A percentile compares a stretch with the other conserved stretches of the same genome.
These are phyloP conservation scores for Corythornis leucogaster DNA, from an alignment of 2,797 vertebrate genomes.

Conservation along the genomic window DNA sequence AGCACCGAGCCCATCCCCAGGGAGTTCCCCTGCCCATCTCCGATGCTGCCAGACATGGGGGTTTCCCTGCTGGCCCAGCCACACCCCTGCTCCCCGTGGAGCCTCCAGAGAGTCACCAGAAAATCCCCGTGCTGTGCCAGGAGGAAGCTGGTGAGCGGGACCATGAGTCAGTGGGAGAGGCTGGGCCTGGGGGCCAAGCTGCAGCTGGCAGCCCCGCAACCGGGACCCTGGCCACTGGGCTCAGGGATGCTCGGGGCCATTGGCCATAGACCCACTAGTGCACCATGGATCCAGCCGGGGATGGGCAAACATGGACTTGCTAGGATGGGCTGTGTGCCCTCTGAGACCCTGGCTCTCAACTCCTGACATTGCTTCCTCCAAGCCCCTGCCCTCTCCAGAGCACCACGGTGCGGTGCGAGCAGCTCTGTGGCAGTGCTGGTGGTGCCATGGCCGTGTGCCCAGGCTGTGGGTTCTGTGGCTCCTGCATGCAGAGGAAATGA, in stretches of 20 bases:
- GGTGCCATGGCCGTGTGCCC: neutral
- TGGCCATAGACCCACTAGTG: too few species aligned
- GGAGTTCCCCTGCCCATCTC: neutral
- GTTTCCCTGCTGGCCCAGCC: slow-evolving; percentile 16
- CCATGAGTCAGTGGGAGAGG: slow-evolving; percentile 53
- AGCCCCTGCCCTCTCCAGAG: neutral
- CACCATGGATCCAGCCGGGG: fast-evolving
- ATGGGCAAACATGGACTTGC: neutral
- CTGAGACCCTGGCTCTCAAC: neutral
- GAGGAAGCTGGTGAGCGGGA: neutral
- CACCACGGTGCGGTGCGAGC: neutral
- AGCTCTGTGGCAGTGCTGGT: too few species aligned
- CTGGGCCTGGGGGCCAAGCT: neutral
- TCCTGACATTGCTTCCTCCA: fast-evolving
- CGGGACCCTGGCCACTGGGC: neutral
- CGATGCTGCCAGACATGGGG: neutral
- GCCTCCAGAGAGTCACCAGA: slow-evolving; percentile 61
- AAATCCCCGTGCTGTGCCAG: slow-evolving; percentile 25
- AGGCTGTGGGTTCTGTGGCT: neutral
- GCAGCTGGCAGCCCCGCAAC: fast-evolving
- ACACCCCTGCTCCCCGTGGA: neutral
- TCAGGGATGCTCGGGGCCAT: fast-evolving
- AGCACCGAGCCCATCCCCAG: fast-evolving
- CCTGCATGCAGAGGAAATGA: fast-evolving
- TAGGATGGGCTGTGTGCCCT: fast-evolving